phyloP scores from a whole-genome alignment of 2,797 vertebrate species.

The Hyperoplus lanceolatus region DNA sequence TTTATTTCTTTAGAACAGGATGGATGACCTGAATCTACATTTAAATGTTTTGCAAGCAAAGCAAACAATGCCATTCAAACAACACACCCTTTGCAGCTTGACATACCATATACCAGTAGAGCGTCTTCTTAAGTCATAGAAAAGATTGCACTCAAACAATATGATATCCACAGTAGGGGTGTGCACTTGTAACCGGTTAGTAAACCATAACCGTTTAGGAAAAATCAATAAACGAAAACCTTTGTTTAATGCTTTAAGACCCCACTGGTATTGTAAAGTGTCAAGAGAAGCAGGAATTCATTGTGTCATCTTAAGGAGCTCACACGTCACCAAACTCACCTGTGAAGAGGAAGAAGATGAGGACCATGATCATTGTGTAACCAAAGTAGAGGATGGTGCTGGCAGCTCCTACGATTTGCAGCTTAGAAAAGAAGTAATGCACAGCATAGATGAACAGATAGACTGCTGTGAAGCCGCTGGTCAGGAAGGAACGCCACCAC shows the following conservation, averaged over 20 bases:
- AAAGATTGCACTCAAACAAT: background rate
- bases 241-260: background rate
- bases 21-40: conserved; percentile 30
- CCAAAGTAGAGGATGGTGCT: conserved; percentile 95
- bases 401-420: conserved; percentile 90
- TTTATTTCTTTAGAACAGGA: conserved; percentile 54
- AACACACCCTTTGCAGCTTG: background rate
- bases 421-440: conserved; percentile 95
- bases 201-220: too few species aligned
- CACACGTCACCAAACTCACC: conserved; percentile 75
- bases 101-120: rapidly evolving
- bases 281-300: background rate
- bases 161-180: too few species aligned
- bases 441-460: conserved; percentile 92
- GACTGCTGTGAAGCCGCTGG: conserved; percentile 92
- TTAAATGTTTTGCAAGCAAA: background rate
- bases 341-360: conserved; percentile 97
- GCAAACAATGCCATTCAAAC: conserved; percentile 22
- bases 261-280: background rate
- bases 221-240: too few species aligned
- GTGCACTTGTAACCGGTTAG: too few species aligned
- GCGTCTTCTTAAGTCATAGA: background rate
- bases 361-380: conserved; percentile 93
- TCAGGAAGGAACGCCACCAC: conserved; percentile 94
- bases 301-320: background rate